A percentile compares a stretch with the other conserved stretches of the same genome.
Evolutionary conservation across 2,888 invertebrate species (phyloP).

Genomic region (Smittia aterrima): DNA sequence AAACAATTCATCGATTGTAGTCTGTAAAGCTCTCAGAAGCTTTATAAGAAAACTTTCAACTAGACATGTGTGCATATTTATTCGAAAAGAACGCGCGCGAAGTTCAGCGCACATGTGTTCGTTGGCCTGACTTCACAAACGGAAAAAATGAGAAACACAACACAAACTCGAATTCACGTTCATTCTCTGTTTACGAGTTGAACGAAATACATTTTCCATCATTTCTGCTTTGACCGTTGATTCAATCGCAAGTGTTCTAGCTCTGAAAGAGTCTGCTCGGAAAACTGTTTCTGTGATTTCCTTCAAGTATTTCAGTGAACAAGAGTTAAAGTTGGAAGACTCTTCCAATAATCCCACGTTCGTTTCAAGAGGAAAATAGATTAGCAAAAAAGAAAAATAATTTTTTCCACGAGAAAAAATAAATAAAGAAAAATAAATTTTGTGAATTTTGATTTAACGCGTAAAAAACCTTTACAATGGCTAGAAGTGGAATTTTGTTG

Average conservation of each 20-base stretch:
- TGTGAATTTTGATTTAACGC: background rate
- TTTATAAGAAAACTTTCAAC: no score
- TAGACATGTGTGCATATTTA: no score
- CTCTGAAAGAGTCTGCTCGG: background rate
- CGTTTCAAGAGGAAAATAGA: background rate
- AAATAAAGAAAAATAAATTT: conserved; percentile 1
- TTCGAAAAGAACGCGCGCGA: no score
- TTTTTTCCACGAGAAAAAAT: background rate
- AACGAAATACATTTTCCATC: conserved; percentile 16
- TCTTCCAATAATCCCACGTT: no score
- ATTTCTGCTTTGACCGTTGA: conserved; percentile 36
- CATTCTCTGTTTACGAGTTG: conserved; percentile 17
- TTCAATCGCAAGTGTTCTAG: conserved; percentile 23
- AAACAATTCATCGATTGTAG: no score
- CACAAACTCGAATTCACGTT: background rate
- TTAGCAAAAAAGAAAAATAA: background rate
- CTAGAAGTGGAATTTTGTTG: conserved; percentile 43
- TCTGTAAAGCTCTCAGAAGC: no score
- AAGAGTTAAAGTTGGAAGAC: background rate
- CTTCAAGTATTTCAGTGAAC: background rate
- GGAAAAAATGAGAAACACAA: background rate
- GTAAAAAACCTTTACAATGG: conserved; percentile 42
- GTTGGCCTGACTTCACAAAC: background rate
- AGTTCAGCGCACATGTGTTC: background rate
- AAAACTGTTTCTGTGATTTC: conserved; percentile 24